Evolutionary conservation across 2,113 vertebrate genomes (phyloP), one percentile per base, ranked within the genome.

Genomic region (Myrmecophaga tridactyla): DNA sequence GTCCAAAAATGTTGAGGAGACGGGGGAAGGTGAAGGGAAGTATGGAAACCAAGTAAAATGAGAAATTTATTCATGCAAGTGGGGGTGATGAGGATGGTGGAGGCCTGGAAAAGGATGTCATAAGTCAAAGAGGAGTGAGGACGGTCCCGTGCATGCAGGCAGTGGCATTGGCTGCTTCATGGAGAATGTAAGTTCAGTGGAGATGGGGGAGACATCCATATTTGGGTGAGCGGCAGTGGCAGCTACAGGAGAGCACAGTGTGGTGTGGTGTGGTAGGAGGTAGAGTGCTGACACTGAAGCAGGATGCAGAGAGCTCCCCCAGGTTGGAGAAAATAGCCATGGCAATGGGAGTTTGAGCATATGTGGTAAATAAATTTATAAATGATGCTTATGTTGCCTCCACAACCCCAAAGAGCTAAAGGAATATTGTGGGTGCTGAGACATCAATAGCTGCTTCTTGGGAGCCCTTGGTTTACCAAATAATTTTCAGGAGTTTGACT

Each of bases 91-190:
- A 17, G 25, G 18, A 25, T 34, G 4, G 15, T 21, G 39, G 29
- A 13, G 36, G 11, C 23, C 15, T 85, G 0, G n/a, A 65, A 18
- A 12, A 10, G 9, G 1, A 2, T 48, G 6, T 43, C 36, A 25
- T 2, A 15, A 31, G 1, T 18, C 51, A 15, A 63, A 14, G 3
- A 62, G 43, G 10, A 8, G 9, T 11, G 6, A 36, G 43, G 21
- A 13, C 2, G 27, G 25, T 7, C 27, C 3, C 75, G 20, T 27
- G 34, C 9, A 1, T 21, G 0, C 4, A 18, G n/a, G 4, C 43
- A 56, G 17, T 31, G 12, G 5, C 31, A 4, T 2, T 3, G 39
- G 18, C 15, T 86, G 0, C 14, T 21, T 86, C 8, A 6, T 34
- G 78, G 23, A 43, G 29, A 34, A 2, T 7, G 11, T 27, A 41